phyloP scores from a whole-genome alignment of 2,888 invertebrate species.

The Conistra vaccinii region DNA sequence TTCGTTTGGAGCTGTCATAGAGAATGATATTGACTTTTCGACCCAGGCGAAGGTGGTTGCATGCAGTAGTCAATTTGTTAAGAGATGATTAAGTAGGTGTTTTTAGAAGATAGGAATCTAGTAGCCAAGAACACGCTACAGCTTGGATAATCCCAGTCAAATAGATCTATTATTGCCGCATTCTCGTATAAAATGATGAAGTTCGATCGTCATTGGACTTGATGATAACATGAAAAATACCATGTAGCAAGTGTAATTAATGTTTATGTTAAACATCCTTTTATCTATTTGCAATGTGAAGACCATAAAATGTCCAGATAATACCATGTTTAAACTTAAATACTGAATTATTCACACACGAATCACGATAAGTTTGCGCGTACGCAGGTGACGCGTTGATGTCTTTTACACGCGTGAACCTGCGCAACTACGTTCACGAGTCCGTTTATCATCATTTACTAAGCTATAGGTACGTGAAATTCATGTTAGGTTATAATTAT shows the following conservation, averaged over 20 bases:
- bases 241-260: conserved; percentile 22
- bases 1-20: conserved; percentile 52
- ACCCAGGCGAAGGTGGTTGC: conserved; percentile 51
- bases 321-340: conserved; percentile 41
- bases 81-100: conserved; percentile 17
- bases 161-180: conserved; percentile 23
- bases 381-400: conserved; percentile 69
- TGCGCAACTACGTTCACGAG: conserved; percentile 9
- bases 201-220: conserved; percentile 25
- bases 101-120: conserved; percentile 2
- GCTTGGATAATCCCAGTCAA: conserved; percentile 18
- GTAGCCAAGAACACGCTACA: background rate
- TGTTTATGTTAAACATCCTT: conserved; percentile 37
- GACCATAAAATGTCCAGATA: conserved; percentile 36
- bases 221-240: conserved; percentile 12
- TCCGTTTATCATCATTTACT: background rate
- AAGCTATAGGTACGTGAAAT: background rate
- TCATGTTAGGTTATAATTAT: background rate
- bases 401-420: conserved; percentile 66
- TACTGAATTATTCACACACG: conserved; percentile 34
- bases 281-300: conserved; percentile 32
- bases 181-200: background rate
- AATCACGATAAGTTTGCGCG: conserved; percentile 29
- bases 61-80: conserved; percentile 24
- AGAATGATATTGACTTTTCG: conserved; percentile 66